Evolutionary conservation across 1,140 invertebrate species (phyloP).

Genomic region (Leptinotarsa texana): DNA sequence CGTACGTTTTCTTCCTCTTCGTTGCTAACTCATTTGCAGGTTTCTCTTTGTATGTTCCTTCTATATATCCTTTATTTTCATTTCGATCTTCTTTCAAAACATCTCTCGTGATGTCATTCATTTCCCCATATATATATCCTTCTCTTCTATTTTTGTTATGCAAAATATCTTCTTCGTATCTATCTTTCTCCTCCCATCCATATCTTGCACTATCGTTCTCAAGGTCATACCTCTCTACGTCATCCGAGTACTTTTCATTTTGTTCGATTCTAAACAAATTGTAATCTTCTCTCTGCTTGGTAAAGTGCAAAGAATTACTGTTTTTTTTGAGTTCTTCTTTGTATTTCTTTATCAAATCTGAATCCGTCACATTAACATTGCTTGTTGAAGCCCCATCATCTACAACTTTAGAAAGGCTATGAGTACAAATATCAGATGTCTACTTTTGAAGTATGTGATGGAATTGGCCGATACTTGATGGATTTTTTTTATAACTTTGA

Average conservation of each 20-base stretch:
- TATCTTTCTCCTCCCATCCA: slow-evolving; percentile 12
- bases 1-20: too few species aligned
- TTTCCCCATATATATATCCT: too few species aligned
- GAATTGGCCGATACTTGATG: too few species aligned
- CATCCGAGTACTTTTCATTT: neutral
- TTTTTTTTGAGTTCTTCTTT: slow-evolving; percentile 2
- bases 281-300: slow-evolving; percentile 33
- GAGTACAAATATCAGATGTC: neutral
- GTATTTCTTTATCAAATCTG: neutral
- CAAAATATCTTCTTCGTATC: neutral
- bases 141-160: too few species aligned
- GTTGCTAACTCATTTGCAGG: too few species aligned
- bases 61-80: neutral
- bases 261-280: slow-evolving; percentile 26
- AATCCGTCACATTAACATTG: neutral
- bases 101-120: neutral
- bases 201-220: neutral
- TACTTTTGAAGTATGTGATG: neutral
- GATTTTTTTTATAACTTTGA: too few species aligned
- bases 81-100: neutral
- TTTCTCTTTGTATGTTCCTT: neutral
- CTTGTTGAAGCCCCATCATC: neutral
- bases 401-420: neutral
- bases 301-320: slow-evolving; percentile 1
- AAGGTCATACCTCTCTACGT: slow-evolving; percentile 5